Percentiles rank a stretch among this genome's conserved stretches.
Evolutionary conservation across 1,140 invertebrate genomes (phyloP).

Genomic region (Cryptotermes secundus): DNA sequence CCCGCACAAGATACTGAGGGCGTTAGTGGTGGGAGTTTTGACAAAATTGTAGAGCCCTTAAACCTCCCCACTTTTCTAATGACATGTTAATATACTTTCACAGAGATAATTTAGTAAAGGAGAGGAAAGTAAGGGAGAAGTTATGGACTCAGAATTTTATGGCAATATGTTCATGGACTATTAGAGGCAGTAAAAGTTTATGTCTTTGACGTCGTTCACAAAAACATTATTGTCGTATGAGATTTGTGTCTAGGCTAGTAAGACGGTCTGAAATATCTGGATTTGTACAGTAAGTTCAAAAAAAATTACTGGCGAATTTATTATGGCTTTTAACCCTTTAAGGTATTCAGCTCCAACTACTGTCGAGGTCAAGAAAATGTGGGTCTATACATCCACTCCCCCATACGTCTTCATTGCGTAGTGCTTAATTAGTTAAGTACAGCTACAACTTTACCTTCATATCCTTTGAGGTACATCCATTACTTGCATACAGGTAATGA

Average conservation of each 20-base stretch:
- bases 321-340: no score
- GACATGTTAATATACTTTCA: background rate
- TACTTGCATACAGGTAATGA: no score
- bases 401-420: no score
- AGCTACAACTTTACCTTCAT: no score
- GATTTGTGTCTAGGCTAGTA: background rate
- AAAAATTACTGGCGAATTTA: no score
- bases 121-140: background rate
- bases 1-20: background rate
- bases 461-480: no score
- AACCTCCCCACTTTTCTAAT: background rate
- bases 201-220: background rate
- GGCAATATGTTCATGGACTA: background rate
- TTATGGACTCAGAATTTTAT: constrained; percentile 11
- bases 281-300: constrained; percentile 13
- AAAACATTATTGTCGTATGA: background rate
- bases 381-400: no score
- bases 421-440: no score
- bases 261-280: background rate
- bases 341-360: no score
- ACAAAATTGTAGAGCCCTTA: background rate
- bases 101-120: background rate
- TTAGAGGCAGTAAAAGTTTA: constrained; percentile 16
- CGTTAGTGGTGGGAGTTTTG: constrained; percentile 10
- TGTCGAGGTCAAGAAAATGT: no score